Base-by-base conservation (phyloP, 2,113 vertebrate species). In the Axis porcinus region DNA sequence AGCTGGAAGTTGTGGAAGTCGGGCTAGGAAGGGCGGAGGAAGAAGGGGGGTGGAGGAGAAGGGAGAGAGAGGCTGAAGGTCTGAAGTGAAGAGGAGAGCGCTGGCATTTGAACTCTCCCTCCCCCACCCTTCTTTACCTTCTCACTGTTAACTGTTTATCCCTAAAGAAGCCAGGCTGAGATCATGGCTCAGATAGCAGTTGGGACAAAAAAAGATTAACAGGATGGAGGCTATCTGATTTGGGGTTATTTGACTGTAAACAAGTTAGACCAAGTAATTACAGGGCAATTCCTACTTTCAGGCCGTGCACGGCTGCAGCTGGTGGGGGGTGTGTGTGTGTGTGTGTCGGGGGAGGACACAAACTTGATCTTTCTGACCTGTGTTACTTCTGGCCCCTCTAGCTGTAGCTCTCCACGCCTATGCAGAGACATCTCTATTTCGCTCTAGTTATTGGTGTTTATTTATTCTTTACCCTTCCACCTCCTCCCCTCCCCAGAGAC, bases 401-500 rank as follows among this genome's bases (percentile, higher is more conserved):
- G 82, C 84, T 86, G 60, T 54, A 57, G 82, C 67, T 83, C 62
- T 94, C 10, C 82, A 62, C 95, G 93, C 97, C 94, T 94, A 95
- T 36, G 86, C 93, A 70, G 92, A 74, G 70, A 84, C 95, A 93
- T 97, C 96, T 97, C 92, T 92, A 7, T 97, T 96, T 97, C 97
- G 95, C 64, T 95, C 97, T 97, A 96, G 98, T 98, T 98, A 98
- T 98, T 98, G 96, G 97, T 98, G 94, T 98, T 98, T 98, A 27
- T 98, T 98, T 96, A 96, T 93, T 98, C 95, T 98, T 96, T 98
- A 98, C 98, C 95, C 95, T 94, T 98, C 92, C 81, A 83, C 96
- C 94, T 96, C 96, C 84, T 88, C 94, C 88, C 96, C 79, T 98
- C 98, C 98, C 97, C 99, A 99, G 99, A 99, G 99, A 99, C 99